Conservation (phyloP, 2,113 vertebrate species). For the Sitta europaea region DNA sequence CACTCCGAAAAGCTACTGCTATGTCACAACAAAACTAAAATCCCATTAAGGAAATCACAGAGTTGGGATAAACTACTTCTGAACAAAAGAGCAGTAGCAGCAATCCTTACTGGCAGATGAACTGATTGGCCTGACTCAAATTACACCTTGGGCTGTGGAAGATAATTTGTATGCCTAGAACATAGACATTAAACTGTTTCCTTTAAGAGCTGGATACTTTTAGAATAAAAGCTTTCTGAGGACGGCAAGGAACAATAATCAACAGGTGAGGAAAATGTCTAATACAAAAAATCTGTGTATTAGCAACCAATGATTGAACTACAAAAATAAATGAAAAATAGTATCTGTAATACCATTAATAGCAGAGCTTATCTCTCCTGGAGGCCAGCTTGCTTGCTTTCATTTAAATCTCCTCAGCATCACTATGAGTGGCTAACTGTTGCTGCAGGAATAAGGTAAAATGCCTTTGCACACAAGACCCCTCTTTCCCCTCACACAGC, state of each 20-base stretch:
- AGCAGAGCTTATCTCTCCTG: neutral
- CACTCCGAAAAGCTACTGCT: neutral
- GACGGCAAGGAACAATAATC: neutral
- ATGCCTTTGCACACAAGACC: neutral
- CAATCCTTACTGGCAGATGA: neutral
- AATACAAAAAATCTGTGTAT: neutral
- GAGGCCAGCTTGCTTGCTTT: neutral
- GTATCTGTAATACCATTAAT: neutral
- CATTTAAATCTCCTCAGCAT: neutral
- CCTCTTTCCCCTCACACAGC: neutral
- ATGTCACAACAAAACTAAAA: neutral
- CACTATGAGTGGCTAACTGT: neutral
- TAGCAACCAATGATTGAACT: neutral
- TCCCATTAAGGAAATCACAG: neutral
- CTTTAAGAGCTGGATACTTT: neutral
- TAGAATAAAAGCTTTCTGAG: neutral
- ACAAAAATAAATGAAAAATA: neutral
- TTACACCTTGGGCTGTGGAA: neutral
- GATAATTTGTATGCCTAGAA: neutral
- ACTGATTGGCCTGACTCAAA: neutral
- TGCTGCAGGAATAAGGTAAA: neutral
- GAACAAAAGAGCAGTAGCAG: neutral
- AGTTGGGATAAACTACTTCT: neutral
- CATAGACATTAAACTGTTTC: neutral
- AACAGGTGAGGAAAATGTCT: neutral